A percentile compares a stretch with the other conserved stretches of the same genome.
These are phyloP conservation scores for Notarius quadriscutis DNA, from an alignment of 2,113 vertebrate genomes.

Conservation along the genomic window DNA sequence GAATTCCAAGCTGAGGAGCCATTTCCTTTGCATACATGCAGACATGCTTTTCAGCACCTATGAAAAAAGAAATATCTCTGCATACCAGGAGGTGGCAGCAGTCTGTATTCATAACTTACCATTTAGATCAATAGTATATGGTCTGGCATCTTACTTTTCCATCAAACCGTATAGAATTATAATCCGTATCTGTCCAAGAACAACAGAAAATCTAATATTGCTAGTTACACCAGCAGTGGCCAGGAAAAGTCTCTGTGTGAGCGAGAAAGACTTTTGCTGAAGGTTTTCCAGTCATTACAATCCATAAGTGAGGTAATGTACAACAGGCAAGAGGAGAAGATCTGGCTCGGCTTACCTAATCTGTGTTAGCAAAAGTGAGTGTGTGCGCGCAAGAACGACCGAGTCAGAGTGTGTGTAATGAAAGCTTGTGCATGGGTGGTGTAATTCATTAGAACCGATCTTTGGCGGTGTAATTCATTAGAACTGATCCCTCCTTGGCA, in stretches of 20 bases:
- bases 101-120: not conserved
- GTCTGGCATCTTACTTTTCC: not conserved
- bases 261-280: not conserved
- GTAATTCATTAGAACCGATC: not conserved
- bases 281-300: not conserved
- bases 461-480: constrained; percentile 16
- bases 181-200: too few species aligned
- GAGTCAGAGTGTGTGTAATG: not conserved
- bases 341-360: not conserved
- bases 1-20: not conserved
- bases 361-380: not conserved
- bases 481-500: constrained; percentile 26
- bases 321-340: not conserved
- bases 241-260: not conserved
- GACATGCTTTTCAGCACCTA: not conserved
- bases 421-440: not conserved
- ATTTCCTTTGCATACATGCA: not conserved
- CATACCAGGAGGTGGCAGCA: not conserved
- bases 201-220: not conserved
- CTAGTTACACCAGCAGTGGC: not conserved
- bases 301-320: not conserved
- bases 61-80: not conserved
- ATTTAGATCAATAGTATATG: not conserved
- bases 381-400: not conserved
- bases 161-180: not conserved